These are phyloP conservation scores for Puffinus mauretanicus DNA, from an alignment of 2,113 vertebrate species.

Conservation along the genomic window DNA sequence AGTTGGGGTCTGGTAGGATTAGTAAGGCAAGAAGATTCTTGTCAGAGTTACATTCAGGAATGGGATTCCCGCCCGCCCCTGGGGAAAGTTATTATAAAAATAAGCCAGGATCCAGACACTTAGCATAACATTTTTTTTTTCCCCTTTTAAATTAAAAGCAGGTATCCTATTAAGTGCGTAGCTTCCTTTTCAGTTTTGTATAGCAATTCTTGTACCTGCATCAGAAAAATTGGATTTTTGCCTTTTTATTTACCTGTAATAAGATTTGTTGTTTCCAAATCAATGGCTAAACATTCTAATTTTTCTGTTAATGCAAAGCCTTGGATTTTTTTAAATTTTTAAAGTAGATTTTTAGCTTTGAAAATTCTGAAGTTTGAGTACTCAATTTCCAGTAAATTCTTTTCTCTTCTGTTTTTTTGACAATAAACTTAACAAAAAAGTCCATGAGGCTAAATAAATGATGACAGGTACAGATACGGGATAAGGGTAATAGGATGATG, in stretches of 20 bases:
- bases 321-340: background rate
- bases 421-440: background rate
- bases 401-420: background rate
- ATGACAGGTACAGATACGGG: background rate
- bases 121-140: background rate
- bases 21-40: background rate
- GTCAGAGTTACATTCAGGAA: background rate
- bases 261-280: background rate
- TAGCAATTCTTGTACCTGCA: background rate
- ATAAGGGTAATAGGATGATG: background rate
- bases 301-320: background rate
- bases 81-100: background rate
- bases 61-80: background rate
- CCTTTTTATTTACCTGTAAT: background rate
- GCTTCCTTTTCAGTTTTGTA: background rate
- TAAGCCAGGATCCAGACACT: background rate
- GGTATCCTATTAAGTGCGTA: background rate
- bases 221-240: background rate
- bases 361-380: background rate
- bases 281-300: background rate
- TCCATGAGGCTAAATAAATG: background rate
- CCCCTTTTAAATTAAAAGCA: background rate
- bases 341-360: background rate
- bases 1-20: background rate
- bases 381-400: background rate